Evolutionary conservation across 2,113 vertebrate species (phyloP), one percentile per base, ranked within the genome.

Genomic region (Parus major): DNA sequence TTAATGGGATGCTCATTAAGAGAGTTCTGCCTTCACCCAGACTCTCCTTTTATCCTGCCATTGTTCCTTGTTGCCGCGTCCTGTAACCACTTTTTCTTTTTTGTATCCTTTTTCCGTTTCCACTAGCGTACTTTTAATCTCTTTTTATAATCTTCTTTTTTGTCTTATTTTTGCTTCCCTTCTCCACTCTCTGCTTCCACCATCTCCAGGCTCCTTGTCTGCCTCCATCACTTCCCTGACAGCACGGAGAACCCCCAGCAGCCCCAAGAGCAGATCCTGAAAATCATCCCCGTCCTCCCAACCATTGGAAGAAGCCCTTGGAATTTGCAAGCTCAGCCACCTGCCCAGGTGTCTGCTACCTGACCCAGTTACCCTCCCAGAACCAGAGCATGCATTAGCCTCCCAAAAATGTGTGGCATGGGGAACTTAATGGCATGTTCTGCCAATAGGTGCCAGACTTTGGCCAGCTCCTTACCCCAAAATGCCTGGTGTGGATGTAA

Each of bases 1-100:
- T 95, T 95, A 72, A 82, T 9, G 61, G 79, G 15, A 84, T 50
- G 63, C 76, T 94, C 25, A 78, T 57, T 90, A 71, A 71, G n/a
- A 60, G 44, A 69, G 50, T 8, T 73, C 71, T 79, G 86, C 69
- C 53, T 70, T 28, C 72, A 39, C 18, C 64, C 60, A 49, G 49
- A 28, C 25, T 80, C 86, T 82, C 68, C 71, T 89, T 83, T 63
- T 21, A 82, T 18, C 18, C 71, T 17, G 66, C 65, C 2, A 4
- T 33, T 25, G 53, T 47, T 75, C n/a, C 64, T 59, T 3, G 2
- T 25, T 88, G 47, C 36, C 73, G 1, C 3, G 50, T 60, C 50
- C 84, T 59, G 41, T 7, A 57, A 46, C 44, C 41, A 1, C 65
- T 63, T 60, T 36, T 61, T 46, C 64, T 46, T 57, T 57, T 47